Evolutionary conservation across 2,888 invertebrate genomes (phyloP).

Genomic region (Incurvaria masculella): DNA sequence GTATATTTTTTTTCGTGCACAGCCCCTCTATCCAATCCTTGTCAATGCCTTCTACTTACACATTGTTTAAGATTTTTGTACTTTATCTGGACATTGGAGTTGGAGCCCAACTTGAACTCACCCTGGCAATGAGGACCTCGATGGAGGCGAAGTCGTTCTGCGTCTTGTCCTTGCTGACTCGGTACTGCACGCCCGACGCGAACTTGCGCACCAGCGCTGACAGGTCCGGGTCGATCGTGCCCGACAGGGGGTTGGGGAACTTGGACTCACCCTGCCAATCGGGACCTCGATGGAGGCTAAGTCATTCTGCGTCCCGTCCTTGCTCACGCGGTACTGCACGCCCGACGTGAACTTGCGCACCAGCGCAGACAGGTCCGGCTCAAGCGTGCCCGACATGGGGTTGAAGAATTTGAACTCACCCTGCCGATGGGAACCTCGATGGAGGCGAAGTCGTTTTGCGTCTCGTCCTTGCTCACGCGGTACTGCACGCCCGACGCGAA

Average conservation of each 20-base stretch:
- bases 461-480: slow-evolving; percentile 61
- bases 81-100: no score
- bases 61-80: no score
- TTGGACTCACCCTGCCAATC: slow-evolving; percentile 71
- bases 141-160: slow-evolving; percentile 70
- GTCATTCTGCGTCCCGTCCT: slow-evolving; percentile 67
- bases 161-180: slow-evolving; percentile 61
- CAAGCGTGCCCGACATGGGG: slow-evolving; percentile 63
- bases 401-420: slow-evolving; percentile 77
- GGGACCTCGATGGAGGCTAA: slow-evolving; percentile 65
- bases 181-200: slow-evolving; percentile 67
- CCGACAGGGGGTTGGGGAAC: slow-evolving; percentile 67
- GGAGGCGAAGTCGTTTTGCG: slow-evolving; percentile 68
- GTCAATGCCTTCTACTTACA: no score
- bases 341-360: slow-evolving; percentile 67
- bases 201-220: slow-evolving; percentile 60
- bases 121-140: slow-evolving; percentile 66
- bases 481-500: slow-evolving; percentile 71
- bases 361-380: slow-evolving; percentile 57
- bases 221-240: slow-evolving; percentile 67
- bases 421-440: slow-evolving; percentile 67
- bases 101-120: slow-evolving; percentile 37
- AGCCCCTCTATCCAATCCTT: no score
- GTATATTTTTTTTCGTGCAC: no score
- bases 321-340: slow-evolving; percentile 62